Base-by-base conservation (phyloP, 2,797 vertebrate species). In the Silurus lanzhouensis region DNA sequence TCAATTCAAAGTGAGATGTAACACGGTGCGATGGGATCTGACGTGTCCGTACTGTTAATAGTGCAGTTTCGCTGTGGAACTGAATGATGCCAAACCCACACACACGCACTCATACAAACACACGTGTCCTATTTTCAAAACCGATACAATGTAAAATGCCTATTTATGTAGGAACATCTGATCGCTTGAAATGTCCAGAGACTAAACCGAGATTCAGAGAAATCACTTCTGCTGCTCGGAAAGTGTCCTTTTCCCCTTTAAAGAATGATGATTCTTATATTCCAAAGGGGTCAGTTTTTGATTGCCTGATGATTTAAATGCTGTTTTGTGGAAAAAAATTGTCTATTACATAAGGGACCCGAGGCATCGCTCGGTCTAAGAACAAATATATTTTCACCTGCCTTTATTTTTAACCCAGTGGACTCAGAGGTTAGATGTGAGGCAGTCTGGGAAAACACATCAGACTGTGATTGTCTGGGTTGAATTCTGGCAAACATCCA, bases 271-370 rank as follows among this genome's bases (percentile, higher is more conserved):
- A 38, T 6, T 22, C 57, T 38, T 61, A 20, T 19, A 13, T 3
- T 9, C 48, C 48, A 52, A 3, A 25, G 48, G 19, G 68, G 38
- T 4, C 68, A 46, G 7, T 75, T 27, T 55, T 52, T 17, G n/a
- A 74, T 55, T 27, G 72, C 14, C n/a, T 55, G 48, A 55, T 57
- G 25, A 76, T 76, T 31, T 76, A 76, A 76, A 76, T 57, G 72
- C n/a, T 27, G 25, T 27, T 57, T 14, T 75, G 46, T 75, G 72
- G 48, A 55, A 10, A 55, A 10, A 27, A 75, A 55, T 8, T 15
- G 72, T 55, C n/a, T 55, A 15, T 55, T 75, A 25, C n/a, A 52
- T 52, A 7, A 75, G 52, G 13, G 72, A 76, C 72, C 48, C 19
- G 48, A 31, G 17, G 27, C 25, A 38, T 38, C 17, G 0, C 17